A percentile compares a stretch with the other conserved stretches of the same genome.
phyloP scores from a whole-genome alignment of 2,888 invertebrate species.

The Phorcus lineatus region DNA sequence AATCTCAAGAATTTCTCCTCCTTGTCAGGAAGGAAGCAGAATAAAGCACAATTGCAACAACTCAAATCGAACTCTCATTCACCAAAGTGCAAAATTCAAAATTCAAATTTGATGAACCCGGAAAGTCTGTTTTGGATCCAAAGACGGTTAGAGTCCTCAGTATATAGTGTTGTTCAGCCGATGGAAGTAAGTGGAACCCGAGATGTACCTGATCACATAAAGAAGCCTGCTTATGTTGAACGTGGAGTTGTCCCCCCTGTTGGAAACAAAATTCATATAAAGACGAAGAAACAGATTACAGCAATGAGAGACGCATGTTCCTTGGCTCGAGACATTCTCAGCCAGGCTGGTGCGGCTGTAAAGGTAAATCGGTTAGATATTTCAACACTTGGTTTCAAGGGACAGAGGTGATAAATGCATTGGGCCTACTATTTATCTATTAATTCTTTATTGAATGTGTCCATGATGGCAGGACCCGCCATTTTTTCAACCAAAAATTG shows the following conservation, averaged over 20 bases:
- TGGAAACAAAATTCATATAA: conserved; percentile 52
- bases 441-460: too few species aligned
- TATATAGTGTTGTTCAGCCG: conserved; percentile 42
- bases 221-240: conserved; percentile 56
- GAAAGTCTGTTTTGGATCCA: too few species aligned
- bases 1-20: too few species aligned
- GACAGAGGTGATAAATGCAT: neutral
- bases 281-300: conserved; percentile 55
- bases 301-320: conserved; percentile 58
- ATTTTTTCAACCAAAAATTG: too few species aligned
- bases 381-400: neutral
- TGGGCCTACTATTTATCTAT: too few species aligned
- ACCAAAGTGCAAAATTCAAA: too few species aligned
- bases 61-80: too few species aligned
- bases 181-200: conserved; percentile 44
- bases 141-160: neutral
- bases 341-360: conserved; percentile 49
- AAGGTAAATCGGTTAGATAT: conserved; percentile 45
- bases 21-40: too few species aligned
- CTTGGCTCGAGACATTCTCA: conserved; percentile 59
- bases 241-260: conserved; percentile 31
- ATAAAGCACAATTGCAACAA: too few species aligned
- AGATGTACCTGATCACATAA: conserved; percentile 56
- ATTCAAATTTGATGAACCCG: too few species aligned
- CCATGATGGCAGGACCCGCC: too few species aligned